These are phyloP conservation scores for Oligia latruncula DNA, from an alignment of 2,888 invertebrate species.

Conservation along the genomic window DNA sequence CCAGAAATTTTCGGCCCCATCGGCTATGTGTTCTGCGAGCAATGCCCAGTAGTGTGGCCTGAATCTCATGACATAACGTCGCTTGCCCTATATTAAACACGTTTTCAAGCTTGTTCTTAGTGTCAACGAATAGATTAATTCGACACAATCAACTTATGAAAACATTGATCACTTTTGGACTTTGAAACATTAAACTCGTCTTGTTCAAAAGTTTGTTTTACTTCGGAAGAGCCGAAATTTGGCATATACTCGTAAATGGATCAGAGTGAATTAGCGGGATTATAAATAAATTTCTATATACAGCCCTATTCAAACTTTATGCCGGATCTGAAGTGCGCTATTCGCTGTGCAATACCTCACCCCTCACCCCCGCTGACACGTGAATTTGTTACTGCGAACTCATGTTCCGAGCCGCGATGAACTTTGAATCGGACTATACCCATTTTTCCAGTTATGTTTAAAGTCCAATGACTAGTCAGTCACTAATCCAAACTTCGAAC, in stretches of 20 bases:
- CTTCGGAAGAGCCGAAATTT: not conserved
- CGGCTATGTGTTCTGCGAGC: too few species aligned
- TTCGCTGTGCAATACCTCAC: not conserved
- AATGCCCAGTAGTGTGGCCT: constrained; percentile 17
- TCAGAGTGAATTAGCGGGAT: not conserved
- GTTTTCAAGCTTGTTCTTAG: not conserved
- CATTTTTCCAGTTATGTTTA: not conserved
- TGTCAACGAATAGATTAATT: not conserved
- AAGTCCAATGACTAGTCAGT: not conserved
- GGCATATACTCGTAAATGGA: not conserved
- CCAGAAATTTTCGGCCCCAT: too few species aligned
- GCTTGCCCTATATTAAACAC: too few species aligned
- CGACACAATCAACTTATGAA: not conserved
- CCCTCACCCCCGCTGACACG: not conserved
- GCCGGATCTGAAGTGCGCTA: not conserved
- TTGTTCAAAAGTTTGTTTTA: not conserved
- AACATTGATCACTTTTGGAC: not conserved
- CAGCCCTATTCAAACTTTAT: not conserved
- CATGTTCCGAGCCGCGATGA: not conserved
- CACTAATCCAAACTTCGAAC: not conserved
- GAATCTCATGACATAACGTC: constrained; percentile 56
- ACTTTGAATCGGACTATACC: not conserved
- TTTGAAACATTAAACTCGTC: not conserved
- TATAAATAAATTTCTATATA: not conserved
- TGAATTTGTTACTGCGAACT: not conserved